Percentiles rank a stretch among this genome's conserved stretches.
Evolutionary conservation across 2,113 vertebrate species (phyloP).

Genomic region (Apteryx mantelli): DNA sequence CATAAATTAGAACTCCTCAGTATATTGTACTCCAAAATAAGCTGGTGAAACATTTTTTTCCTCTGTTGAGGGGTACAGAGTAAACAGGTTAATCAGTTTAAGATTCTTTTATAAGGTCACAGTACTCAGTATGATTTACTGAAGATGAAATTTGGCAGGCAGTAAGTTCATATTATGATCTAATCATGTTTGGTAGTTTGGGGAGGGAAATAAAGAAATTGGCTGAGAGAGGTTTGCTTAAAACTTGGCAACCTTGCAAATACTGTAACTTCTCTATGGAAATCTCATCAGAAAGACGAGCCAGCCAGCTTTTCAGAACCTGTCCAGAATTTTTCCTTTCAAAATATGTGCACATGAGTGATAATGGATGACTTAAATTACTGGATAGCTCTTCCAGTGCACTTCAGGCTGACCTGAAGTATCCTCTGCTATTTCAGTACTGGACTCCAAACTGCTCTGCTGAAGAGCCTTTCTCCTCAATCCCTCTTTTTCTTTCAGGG

Average conservation of each 20-base stretch:
- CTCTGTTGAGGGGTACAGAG: constrained; percentile 44
- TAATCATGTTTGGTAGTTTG: constrained; percentile 66
- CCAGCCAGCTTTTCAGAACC: constrained; percentile 34
- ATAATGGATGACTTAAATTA: constrained; percentile 36
- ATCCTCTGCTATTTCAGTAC: not conserved
- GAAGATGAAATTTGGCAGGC: constrained; percentile 61
- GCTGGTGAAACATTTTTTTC: not conserved
- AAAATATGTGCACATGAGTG: constrained; percentile 53
- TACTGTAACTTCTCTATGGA: constrained; percentile 52
- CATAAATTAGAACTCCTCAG: not conserved
- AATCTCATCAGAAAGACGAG: constrained; percentile 49
- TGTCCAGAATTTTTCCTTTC: constrained; percentile 23
- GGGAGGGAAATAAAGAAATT: constrained; percentile 5
- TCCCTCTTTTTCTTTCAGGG: not conserved
- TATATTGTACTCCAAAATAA: constrained; percentile 49
- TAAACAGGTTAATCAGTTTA: constrained; percentile 68
- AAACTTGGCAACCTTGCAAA: constrained; percentile 59
- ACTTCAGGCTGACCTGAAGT: constrained; percentile 24
- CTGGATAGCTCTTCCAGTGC: not conserved
- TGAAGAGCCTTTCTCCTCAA: not conserved
- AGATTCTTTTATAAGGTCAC: constrained; percentile 68
- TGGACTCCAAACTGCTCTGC: not conserved
- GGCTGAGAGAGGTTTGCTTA: constrained; percentile 55
- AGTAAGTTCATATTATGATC: constrained; percentile 63
- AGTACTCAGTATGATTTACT: constrained; percentile 64